These are phyloP conservation scores for Leucozona laternaria DNA, from an alignment of 2,888 invertebrate genomes.

Conservation along the genomic window DNA sequence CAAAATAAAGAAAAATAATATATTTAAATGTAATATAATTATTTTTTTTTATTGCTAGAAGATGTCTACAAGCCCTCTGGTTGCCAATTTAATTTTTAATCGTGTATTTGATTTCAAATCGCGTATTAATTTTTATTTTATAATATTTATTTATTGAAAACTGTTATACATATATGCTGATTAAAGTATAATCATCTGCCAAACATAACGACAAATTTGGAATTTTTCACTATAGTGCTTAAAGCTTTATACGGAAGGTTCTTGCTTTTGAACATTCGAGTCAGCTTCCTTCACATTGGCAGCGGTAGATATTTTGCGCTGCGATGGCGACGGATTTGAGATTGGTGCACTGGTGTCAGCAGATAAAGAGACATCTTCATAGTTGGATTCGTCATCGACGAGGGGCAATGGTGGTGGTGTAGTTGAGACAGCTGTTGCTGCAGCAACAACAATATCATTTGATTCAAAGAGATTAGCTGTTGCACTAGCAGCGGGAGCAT, in stretches of 20 bases:
- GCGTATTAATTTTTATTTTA: slow-evolving; percentile 44
- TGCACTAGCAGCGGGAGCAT: slow-evolving; percentile 4
- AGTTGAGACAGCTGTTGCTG: slow-evolving; percentile 56
- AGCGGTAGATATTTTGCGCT: slow-evolving; percentile 36
- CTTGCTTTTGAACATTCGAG: slow-evolving; percentile 56
- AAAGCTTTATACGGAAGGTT: slow-evolving; percentile 51
- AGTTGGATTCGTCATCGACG: slow-evolving; percentile 62
- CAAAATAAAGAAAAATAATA: background rate
- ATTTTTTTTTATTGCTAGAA: background rate
- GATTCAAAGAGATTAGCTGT: slow-evolving; percentile 70
- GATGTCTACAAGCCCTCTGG: background rate
- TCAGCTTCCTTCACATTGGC: slow-evolving; percentile 14
- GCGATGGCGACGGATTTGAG: slow-evolving; percentile 55
- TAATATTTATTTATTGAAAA: slow-evolving; percentile 58
- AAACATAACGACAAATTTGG: slow-evolving; percentile 62
- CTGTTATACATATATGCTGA: slow-evolving; percentile 56
- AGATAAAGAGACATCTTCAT: slow-evolving; percentile 63
- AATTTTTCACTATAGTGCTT: slow-evolving; percentile 17
- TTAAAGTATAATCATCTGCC: slow-evolving; percentile 62
- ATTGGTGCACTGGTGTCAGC: slow-evolving; percentile 54
- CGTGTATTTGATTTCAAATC: slow-evolving; percentile 37
- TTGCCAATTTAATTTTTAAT: background rate
- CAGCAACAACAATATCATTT: slow-evolving; percentile 58
- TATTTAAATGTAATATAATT: background rate
- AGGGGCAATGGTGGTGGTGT: slow-evolving; percentile 70